Evolutionary conservation across 2,113 vertebrate species (phyloP).

Genomic region (Helogale parvula): DNA sequence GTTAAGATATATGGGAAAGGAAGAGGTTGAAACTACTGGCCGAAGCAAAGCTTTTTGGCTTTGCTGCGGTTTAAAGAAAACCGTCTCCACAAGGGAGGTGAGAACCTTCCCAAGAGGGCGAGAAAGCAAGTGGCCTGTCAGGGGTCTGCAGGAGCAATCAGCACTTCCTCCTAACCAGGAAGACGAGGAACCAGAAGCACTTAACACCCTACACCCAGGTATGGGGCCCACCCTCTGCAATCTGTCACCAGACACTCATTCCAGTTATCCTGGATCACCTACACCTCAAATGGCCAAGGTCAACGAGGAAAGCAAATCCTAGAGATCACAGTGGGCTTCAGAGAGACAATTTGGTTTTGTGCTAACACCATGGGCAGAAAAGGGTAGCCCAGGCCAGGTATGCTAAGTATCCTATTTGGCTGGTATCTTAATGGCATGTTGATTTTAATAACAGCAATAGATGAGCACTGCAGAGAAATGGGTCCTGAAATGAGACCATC

Average conservation of each 20-base stretch:
- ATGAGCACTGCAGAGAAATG: background rate
- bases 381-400: background rate
- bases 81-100: background rate
- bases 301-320: background rate
- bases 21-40: background rate
- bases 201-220: background rate
- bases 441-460: slow-evolving; percentile 8
- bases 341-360: background rate
- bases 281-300: background rate
- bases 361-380: background rate
- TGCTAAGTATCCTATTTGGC: background rate
- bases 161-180: background rate
- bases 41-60: background rate
- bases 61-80: background rate
- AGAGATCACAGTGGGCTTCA: background rate
- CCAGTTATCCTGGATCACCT: background rate
- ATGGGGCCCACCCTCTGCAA: background rate
- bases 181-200: background rate
- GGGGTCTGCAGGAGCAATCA: background rate
- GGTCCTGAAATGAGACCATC: background rate
- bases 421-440: background rate
- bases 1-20: background rate
- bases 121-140: background rate
- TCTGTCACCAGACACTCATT: background rate
- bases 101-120: background rate